Base-by-base conservation (phyloP, 2,888 invertebrate genomes). In the Sabellastarte sp. region DNA sequence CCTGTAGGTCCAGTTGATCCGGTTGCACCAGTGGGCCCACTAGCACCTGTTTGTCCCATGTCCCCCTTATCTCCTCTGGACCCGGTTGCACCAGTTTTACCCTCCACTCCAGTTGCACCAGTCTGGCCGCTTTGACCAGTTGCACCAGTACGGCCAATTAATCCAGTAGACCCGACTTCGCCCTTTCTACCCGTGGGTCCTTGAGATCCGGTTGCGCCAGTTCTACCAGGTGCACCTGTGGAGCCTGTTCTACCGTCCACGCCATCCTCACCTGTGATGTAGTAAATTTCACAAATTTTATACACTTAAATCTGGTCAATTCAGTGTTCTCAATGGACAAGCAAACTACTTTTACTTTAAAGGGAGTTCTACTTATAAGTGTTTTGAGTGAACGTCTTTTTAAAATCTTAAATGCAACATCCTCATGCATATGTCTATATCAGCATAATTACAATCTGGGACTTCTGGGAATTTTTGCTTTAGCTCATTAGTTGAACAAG, bases 171-270 rank as follows among this genome's bases (percentile, higher is more conserved):
- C 5, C 53, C 53, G 24, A 26, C 24, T 5, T 10, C 20, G 5
- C 53, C 53, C 5, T 10, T 26, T n/a, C 5, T 15, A 53, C 53
- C 53, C 24, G 53, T 53, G 53, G 5, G 4, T 53, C 53, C 53
- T 53, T 53, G 53, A 53, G 53, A 26, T 53, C 53, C 53, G 24
- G 53, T 53, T n/a, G 26, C 10, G 5, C 53, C 53, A 53, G 53
- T 53, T 5, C 24, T 26, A 26, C 53, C 53, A 20, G 5, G 53
- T 53, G 53, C 15, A 26, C 53, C 53, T 53, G 53, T 53, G 4
- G 26, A 10, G 5, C 53, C 53, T 20, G 53, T 53, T 10, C 10
- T 5, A 15, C 53, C 53, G 24, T 10, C n/a, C n/a, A n/a, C n/a
- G n/a, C n/a, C n/a, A n/a, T n/a, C n/a, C n/a, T n/a, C n/a, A n/a